phyloP scores from a whole-genome alignment of 53 echinoderm and acorn worm genomes.

The Temnopleurus reevesii region DNA sequence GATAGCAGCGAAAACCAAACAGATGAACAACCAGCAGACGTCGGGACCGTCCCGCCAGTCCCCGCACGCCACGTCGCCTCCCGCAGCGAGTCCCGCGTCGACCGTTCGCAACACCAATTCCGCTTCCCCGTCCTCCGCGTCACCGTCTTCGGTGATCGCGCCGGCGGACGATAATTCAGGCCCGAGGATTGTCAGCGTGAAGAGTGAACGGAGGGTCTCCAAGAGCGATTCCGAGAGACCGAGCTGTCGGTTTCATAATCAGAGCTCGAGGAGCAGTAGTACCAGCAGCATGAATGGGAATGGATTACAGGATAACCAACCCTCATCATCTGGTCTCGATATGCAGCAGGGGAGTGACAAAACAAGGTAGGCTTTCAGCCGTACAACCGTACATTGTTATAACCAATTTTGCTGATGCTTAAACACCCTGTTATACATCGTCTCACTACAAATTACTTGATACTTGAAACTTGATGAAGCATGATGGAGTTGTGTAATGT shows the following conservation, averaged over 20 bases:
- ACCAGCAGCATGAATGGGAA: background rate
- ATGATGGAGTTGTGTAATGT: too few species aligned
- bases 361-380: constrained; percentile 15
- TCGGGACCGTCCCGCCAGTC: background rate
- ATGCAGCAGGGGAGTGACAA: constrained; percentile 56
- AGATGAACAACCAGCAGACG: background rate
- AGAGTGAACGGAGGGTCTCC: constrained; percentile 16
- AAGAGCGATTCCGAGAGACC: constrained; percentile 41
- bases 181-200: constrained; percentile 37
- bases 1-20: background rate
- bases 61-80: background rate
- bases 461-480: too few species aligned
- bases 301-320: constrained; percentile 51
- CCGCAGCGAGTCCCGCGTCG: background rate
- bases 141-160: constrained; percentile 13
- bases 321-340: constrained; percentile 40
- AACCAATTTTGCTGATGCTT: too few species aligned
- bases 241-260: constrained; percentile 31
- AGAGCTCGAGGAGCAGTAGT: background rate
- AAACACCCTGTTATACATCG: too few species aligned
- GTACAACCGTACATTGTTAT: too few species aligned
- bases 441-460: too few species aligned
- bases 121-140: background rate
- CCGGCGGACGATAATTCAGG: background rate
- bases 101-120: background rate